phyloP scores from a whole-genome alignment of 2,797 vertebrate genomes.

The Poecilia picta region DNA sequence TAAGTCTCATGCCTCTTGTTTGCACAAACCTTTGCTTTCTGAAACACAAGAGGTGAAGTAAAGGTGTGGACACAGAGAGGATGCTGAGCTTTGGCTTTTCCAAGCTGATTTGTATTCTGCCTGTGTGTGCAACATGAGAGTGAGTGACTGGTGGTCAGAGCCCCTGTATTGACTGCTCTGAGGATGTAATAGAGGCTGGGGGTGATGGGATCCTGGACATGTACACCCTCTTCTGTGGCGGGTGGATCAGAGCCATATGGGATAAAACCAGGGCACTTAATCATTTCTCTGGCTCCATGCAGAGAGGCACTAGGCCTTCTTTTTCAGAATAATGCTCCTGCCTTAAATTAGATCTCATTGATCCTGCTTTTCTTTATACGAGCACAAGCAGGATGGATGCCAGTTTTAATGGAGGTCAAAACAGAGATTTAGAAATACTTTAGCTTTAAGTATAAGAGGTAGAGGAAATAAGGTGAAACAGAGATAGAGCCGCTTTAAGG shows the following conservation, averaged over 20 bases:
- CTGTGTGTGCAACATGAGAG: constrained; percentile 66
- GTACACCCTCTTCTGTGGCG: constrained; percentile 67
- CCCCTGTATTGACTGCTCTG: constrained; percentile 76
- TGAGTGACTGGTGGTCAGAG: constrained; percentile 76
- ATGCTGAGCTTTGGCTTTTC: constrained; percentile 59
- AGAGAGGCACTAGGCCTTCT: constrained; percentile 50
- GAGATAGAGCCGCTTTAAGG: constrained; percentile 42
- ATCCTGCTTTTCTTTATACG: constrained; percentile 70
- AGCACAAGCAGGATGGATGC: constrained; percentile 67
- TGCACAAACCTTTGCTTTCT: constrained; percentile 11
- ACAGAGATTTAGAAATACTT: constrained; percentile 62
- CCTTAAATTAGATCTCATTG: constrained; percentile 79
- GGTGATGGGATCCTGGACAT: constrained; percentile 77
- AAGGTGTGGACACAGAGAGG: constrained; percentile 38
- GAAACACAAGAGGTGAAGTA: constrained; percentile 28
- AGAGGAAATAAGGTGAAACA: constrained; percentile 64
- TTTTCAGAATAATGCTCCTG: constrained; percentile 75
- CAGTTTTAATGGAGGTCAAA: constrained; percentile 64
- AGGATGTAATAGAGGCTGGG: constrained; percentile 76
- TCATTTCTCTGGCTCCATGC: constrained; percentile 67
- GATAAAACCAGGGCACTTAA: constrained; percentile 69
- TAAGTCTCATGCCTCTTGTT: constrained; percentile 2
- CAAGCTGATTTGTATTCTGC: constrained; percentile 72
- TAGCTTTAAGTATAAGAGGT: constrained; percentile 48
- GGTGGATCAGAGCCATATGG: constrained; percentile 69